phyloP scores from a whole-genome alignment of 92 coral and sea anemone genomes.

The Galaxea fascicularis region DNA sequence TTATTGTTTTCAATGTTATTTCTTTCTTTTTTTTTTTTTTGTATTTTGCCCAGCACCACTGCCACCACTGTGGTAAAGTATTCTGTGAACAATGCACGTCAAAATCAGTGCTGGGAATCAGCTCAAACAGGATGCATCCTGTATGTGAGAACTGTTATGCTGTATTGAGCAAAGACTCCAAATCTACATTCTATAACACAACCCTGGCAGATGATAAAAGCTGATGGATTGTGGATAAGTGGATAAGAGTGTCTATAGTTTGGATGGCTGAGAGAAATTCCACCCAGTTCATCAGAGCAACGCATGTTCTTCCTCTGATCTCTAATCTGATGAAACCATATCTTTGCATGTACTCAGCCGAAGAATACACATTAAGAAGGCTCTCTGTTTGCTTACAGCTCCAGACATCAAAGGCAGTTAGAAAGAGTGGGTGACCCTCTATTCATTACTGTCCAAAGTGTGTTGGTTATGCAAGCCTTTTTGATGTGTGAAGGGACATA shows the following conservation, averaged over 20 bases:
- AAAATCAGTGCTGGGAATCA: constrained; percentile 68
- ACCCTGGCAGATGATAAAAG: constrained; percentile 69
- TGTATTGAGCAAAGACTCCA: constrained; percentile 79
- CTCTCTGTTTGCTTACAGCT: too few relatives aligned
- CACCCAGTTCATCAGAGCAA: neutral
- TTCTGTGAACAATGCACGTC: constrained; percentile 82
- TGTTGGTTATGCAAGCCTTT: too few relatives aligned
- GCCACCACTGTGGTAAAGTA: constrained; percentile 90
- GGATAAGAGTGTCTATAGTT: neutral
- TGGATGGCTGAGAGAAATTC: neutral
- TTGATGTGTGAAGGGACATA: too few relatives aligned
- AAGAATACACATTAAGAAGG: too few relatives aligned
- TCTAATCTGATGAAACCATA: too few relatives aligned
- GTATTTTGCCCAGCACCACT: constrained; percentile 69
- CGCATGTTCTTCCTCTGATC: neutral
- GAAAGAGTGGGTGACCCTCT: too few relatives aligned
- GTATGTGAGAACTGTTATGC: constrained; percentile 86
- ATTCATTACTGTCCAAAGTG: too few relatives aligned
- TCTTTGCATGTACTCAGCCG: too few relatives aligned
- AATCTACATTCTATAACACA: constrained; percentile 76
- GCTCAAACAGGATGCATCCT: constrained; percentile 70
- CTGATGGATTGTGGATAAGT: constrained; percentile 19
- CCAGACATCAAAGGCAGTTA: too few relatives aligned
- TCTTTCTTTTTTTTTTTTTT: neutral
- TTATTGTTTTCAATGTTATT: neutral